These are phyloP conservation scores for Cosmia trapezina DNA, from an alignment of 2,888 invertebrate species.

Conservation along the genomic window DNA sequence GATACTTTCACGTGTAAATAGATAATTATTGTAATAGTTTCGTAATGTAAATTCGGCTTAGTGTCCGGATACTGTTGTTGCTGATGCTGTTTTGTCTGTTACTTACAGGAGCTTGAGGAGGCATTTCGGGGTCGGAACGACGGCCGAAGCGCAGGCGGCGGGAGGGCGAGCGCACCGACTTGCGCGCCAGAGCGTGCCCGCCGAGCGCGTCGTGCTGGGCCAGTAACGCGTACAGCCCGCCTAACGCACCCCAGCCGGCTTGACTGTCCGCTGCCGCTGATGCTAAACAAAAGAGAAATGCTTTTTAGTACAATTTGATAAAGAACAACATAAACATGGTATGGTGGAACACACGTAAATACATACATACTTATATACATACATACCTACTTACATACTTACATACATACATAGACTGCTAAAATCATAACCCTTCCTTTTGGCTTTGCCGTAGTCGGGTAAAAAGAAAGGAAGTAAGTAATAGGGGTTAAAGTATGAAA, in stretches of 20 bases:
- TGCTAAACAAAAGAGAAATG: slow-evolving; percentile 58
- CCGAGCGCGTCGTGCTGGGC: slow-evolving; percentile 92
- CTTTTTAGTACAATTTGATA: background rate
- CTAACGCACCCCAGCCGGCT: slow-evolving; percentile 84
- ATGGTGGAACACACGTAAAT: no score
- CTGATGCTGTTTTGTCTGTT: background rate
- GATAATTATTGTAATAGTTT: no score
- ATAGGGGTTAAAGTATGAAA: no score
- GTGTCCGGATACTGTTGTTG: background rate
- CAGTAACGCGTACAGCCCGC: slow-evolving; percentile 91
- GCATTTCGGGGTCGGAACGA: slow-evolving; percentile 93
- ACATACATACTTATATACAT: no score
- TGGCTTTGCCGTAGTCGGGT: no score
- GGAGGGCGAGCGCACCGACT: slow-evolving; percentile 94
- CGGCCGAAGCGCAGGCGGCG: slow-evolving; percentile 94
- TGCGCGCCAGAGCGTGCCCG: slow-evolving; percentile 93
- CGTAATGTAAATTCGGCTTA: no score
- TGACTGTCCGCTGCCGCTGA: slow-evolving; percentile 76
- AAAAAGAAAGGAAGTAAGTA: background rate
- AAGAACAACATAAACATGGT: no score
- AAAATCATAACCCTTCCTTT: no score
- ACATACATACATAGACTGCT: no score
- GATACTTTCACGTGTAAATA: no score
- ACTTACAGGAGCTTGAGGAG: slow-evolving; percentile 87
- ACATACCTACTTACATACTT: no score